phyloP scores from a whole-genome alignment of 2,888 invertebrate genomes.

The Aromia moschata region DNA sequence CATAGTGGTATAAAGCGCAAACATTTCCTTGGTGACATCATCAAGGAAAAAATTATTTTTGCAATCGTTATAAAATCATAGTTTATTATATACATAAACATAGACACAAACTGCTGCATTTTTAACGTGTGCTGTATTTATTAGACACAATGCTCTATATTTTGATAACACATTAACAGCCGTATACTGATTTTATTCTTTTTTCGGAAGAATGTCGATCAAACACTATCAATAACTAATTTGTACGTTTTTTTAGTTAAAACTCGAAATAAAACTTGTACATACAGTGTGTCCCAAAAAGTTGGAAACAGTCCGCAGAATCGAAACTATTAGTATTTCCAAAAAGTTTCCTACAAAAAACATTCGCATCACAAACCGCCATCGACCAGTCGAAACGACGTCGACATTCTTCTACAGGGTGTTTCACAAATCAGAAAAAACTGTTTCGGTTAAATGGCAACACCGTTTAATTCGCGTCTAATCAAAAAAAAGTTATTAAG shows the following conservation, averaged over 20 bases:
- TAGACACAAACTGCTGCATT: neutral
- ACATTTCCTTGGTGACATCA: conserved; percentile 12
- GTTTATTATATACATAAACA: conserved; percentile 11
- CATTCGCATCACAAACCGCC: no score
- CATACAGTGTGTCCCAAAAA: no score
- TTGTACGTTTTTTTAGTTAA: neutral
- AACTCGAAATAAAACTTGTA: no score
- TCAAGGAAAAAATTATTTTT: conserved; percentile 12
- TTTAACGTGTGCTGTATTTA: neutral
- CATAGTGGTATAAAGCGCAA: neutral
- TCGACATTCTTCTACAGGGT: no score
- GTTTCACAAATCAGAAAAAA: no score
- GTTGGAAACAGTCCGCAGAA: no score
- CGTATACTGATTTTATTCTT: neutral
- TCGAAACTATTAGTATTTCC: no score
- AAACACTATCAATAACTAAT: neutral
- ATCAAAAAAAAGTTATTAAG: no score
- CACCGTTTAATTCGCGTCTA: no score
- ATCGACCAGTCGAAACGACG: no score
- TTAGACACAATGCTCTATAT: neutral
- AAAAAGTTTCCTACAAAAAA: no score
- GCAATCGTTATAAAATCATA: conserved; percentile 4
- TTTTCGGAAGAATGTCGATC: neutral
- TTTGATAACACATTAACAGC: neutral
- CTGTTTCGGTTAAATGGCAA: no score